A percentile compares a stretch with the other conserved stretches of the same genome.
These are phyloP conservation scores for Pemphigus obesinymphae DNA, from an alignment of 1,140 invertebrate species.

Conservation along the genomic window DNA sequence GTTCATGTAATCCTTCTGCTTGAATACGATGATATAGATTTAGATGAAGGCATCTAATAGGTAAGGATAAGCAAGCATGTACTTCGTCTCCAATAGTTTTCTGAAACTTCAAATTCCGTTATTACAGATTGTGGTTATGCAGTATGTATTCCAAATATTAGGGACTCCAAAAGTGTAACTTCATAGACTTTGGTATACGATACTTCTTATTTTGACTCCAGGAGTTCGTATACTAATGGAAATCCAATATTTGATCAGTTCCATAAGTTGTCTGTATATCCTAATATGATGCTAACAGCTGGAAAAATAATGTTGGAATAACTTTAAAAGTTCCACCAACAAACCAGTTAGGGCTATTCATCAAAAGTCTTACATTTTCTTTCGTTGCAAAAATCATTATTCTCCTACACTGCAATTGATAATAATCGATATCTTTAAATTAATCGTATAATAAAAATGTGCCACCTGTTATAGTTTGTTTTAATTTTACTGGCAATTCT, in stretches of 20 bases:
- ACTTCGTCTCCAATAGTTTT: background rate
- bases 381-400: background rate
- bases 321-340: background rate
- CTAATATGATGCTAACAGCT: background rate
- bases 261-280: background rate
- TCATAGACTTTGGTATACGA: background rate
- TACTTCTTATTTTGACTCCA: background rate
- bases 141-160: background rate
- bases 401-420: background rate
- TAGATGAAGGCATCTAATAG: background rate
- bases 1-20: background rate
- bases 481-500: background rate
- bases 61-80: background rate
- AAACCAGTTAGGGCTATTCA: background rate
- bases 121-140: background rate
- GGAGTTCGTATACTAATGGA: background rate
- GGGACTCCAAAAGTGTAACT: background rate
- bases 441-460: background rate
- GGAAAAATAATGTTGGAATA: background rate
- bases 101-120: background rate
- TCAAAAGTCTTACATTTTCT: background rate
- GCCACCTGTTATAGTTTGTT: background rate
- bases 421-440: background rate
- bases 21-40: background rate
- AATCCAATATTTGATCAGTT: background rate